Percentiles rank a stretch among this genome's conserved stretches.
phyloP scores from a whole-genome alignment of 2,797 vertebrate genomes.

The Myotis myotis region DNA sequence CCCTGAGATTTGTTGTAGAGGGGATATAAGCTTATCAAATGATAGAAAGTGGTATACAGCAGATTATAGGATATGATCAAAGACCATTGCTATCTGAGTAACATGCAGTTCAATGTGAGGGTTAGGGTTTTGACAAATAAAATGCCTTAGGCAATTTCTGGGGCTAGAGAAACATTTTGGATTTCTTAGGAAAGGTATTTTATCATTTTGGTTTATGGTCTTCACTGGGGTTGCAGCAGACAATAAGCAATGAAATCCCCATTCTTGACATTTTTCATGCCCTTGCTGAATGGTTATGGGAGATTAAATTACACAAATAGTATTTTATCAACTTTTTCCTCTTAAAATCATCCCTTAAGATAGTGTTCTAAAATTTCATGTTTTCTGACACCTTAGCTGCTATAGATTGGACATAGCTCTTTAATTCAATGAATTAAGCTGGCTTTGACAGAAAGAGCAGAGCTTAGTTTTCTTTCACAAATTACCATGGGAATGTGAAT shows the following conservation, averaged over 20 bases:
- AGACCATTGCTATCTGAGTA: neutral
- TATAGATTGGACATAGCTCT: neutral
- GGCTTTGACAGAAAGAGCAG: slow-evolving; percentile 45
- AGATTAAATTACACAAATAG: slow-evolving; percentile 24
- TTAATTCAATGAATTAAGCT: slow-evolving; percentile 61
- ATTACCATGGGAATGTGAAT: slow-evolving; percentile 59
- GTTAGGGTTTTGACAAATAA: neutral
- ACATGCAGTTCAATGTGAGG: neutral
- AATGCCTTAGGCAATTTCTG: neutral
- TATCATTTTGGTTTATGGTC: slow-evolving; percentile 39
- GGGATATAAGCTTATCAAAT: neutral
- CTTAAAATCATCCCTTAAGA: slow-evolving; percentile 30
- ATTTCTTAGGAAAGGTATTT: neutral
- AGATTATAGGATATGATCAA: neutral
- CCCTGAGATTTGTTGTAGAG: neutral
- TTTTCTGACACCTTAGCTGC: slow-evolving; percentile 39
- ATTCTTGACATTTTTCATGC: neutral
- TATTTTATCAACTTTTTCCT: slow-evolving; percentile 35
- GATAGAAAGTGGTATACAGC: neutral
- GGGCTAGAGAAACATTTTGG: neutral
- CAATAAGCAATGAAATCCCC: neutral
- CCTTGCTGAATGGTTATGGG: neutral
- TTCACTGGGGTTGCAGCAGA: neutral
- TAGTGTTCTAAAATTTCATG: slow-evolving; percentile 11
- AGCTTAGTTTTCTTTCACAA: slow-evolving; percentile 56